Base-by-base conservation (phyloP, 2,797 vertebrate species). In the Pantherophis vulpinus region DNA sequence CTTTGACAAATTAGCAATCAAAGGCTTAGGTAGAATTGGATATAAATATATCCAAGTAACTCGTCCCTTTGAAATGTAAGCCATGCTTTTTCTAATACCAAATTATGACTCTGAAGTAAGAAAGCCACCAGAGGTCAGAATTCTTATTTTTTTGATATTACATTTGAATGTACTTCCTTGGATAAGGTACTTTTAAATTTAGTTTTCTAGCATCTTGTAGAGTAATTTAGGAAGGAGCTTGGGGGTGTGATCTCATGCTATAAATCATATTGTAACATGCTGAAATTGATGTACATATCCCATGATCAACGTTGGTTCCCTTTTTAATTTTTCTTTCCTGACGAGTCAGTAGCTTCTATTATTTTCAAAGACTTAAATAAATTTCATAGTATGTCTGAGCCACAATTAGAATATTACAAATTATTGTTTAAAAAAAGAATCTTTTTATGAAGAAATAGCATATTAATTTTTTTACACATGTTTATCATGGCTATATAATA, bases 71-170 rank as follows among this genome's bases (percentile, higher is more conserved):
- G 63, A 88, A 79, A 79, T 58, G 5, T 54, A 63, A 32, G 25
- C 29, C 32, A 66, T 66, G 16, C 42, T 27, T 0, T 23, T 47
- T 47, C 56, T 47, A 54, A 70, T 18, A 10, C 27, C 60, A 70
- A 66, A 20, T 79, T 87, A 42, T 74, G 2, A 66, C 83, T 4
- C 66, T 93, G 88, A 20, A 32, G 79, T 90, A n/a, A 42, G 89
- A 91, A 92, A 63, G 93, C 95, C 98, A 95, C 96, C 32, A 98
- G 98, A 95, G 97, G 98, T 98, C 98, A 97, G 97, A 95, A 91
- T 23, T 91, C 74, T 91, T 89, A 60, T 8, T 59, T 79, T 88
- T 54, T 9, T 91, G 0, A 0, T 51, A 47, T 20, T 20, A 0
- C 70, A 16, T 87, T 90, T 93, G 56, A 92, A 42, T 61, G 23